Evolutionary conservation across 2,797 vertebrate genomes (phyloP).

Genomic region (Artibeus jamaicensis): DNA sequence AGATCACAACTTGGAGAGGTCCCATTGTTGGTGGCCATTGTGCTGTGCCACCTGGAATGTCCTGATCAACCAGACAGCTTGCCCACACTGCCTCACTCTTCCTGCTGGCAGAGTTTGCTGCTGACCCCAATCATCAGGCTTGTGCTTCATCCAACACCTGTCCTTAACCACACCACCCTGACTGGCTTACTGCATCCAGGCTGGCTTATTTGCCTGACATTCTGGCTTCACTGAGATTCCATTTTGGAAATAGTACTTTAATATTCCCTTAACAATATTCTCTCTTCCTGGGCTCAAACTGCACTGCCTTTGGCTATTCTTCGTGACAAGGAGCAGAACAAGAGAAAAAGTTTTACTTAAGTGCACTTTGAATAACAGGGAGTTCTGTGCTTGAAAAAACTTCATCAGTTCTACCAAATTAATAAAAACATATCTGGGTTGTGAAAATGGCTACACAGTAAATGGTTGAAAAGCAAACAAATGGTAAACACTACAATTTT

Average conservation of each 20-base stretch:
- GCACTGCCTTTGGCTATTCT: neutral
- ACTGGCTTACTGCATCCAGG: neutral
- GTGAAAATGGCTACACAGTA: neutral
- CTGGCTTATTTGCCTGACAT: neutral
- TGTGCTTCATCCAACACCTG: neutral
- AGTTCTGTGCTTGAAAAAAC: neutral
- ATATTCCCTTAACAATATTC: neutral
- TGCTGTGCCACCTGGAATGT: neutral
- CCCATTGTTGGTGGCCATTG: neutral
- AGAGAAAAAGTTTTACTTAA: neutral
- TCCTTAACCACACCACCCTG: neutral
- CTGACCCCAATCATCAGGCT: neutral
- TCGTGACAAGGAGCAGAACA: neutral
- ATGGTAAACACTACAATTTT: neutral
- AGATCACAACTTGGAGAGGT: neutral
- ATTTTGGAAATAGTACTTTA: neutral
- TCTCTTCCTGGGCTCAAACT: neutral
- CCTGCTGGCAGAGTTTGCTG: neutral
- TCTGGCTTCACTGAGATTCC: neutral
- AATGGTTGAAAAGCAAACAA: conserved; percentile 18
- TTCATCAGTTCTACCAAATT: neutral
- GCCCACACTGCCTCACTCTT: neutral
- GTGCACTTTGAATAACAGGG: neutral
- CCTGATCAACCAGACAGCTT: neutral
- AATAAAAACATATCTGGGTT: neutral